A percentile compares a stretch with the other conserved stretches of the same genome.
Evolutionary conservation across 2,113 vertebrate genomes (phyloP).

Genomic region (Indicator maculatus): DNA sequence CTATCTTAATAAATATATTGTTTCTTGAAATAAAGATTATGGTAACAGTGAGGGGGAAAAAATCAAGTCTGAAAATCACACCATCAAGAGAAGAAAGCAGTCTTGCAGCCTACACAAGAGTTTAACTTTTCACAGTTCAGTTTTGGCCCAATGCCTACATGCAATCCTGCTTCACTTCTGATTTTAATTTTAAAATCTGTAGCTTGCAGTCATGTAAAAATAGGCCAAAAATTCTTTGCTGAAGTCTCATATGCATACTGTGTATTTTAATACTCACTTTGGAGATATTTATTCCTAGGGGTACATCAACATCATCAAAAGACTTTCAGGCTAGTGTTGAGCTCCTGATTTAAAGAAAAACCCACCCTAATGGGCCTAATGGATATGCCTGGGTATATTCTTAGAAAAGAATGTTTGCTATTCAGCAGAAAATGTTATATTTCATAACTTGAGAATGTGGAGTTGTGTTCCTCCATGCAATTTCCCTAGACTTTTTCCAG

Average conservation of each 20-base stretch:
- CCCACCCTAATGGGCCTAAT: not conserved
- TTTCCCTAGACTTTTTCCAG: not conserved
- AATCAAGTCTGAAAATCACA: not conserved
- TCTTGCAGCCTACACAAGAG: conserved; percentile 15
- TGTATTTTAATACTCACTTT: not conserved
- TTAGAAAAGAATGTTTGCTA: not conserved
- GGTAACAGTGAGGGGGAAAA: not conserved
- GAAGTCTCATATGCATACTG: not conserved
- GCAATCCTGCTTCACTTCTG: conserved; percentile 26
- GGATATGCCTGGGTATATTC: not conserved
- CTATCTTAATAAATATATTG: not conserved
- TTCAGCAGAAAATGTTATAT: not conserved
- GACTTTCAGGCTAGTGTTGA: not conserved
- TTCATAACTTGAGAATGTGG: not conserved
- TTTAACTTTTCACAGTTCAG: conserved; percentile 35
- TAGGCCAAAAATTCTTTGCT: not conserved
- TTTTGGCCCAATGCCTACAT: conserved; percentile 34
- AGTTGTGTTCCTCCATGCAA: not conserved
- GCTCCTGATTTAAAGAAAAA: not conserved
- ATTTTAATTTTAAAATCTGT: conserved; percentile 10
- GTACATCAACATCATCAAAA: not conserved
- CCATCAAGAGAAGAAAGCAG: not conserved
- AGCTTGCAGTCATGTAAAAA: conserved; percentile 31
- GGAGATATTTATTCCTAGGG: not conserved
- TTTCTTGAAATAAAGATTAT: not conserved